phyloP scores from a whole-genome alignment of 2,888 invertebrate species.

The Tortrix viridana region DNA sequence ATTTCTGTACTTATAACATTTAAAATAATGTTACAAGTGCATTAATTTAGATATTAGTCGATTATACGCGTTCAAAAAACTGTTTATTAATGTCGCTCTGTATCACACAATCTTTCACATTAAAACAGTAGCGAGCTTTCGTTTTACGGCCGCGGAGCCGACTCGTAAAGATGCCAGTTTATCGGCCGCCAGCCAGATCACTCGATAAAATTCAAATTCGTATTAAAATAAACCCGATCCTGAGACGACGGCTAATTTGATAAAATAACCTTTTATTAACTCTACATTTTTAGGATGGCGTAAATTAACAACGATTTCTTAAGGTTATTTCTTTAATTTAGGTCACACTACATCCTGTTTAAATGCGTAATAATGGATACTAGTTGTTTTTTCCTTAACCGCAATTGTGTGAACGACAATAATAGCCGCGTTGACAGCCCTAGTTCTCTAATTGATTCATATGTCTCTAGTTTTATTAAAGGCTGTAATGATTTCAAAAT shows the following conservation, averaged over 20 bases:
- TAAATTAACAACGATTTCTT: background rate
- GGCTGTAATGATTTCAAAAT: conserved; percentile 28
- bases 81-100: conserved; percentile 15
- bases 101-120: conserved; percentile 42
- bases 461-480: conserved; percentile 14
- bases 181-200: conserved; percentile 26
- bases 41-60: background rate
- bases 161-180: conserved; percentile 45
- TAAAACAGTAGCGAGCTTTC: conserved; percentile 57
- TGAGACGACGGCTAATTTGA: conserved; percentile 35
- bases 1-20: too few species aligned
- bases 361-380: conserved; percentile 29
- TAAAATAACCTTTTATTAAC: conserved; percentile 42
- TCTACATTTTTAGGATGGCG: conserved; percentile 43
- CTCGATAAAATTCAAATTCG: conserved; percentile 38
- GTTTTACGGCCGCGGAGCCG: conserved; percentile 47
- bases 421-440: conserved; percentile 26
- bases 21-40: too few species aligned
- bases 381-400: conserved; percentile 39
- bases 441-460: conserved; percentile 23
- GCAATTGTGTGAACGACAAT: conserved; percentile 33
- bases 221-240: conserved; percentile 29
- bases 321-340: conserved; percentile 8
- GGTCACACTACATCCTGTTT: conserved; percentile 7
- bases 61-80: background rate